Evolutionary conservation across 2,888 invertebrate genomes (phyloP), one percentile per base, ranked within the genome.

Genomic region (Dasypolia templi): DNA sequence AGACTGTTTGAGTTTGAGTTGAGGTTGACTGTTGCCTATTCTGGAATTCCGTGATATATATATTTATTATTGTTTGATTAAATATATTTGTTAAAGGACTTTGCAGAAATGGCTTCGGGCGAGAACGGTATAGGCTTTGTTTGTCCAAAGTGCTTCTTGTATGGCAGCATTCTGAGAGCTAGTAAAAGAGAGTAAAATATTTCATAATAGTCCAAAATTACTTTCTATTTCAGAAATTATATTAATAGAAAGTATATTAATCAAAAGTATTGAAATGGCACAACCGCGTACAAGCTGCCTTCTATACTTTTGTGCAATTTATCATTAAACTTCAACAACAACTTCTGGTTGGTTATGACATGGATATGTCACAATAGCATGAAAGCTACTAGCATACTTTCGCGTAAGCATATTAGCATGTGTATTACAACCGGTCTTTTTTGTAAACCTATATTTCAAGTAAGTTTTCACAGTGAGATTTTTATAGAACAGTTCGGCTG

Each of bases 11-110:
- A n/a, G n/a, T n/a, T n/a, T n/a, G n/a, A n/a, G n/a, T n/a, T n/a
- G n/a, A n/a, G n/a, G n/a, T n/a, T n/a, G n/a, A 32, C 44, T 67
- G n/a, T 19, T 44, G 46, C 14, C 46, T 56, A 26, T 78, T 78
- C 56, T 35, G 2, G 79, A 6, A 32, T 44, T 11, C 17, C 7
- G 11, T 49, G 26, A 51, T 58, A 42, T n/a, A n/a, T n/a, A n/a
- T n/a, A n/a, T n/a, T n/a, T n/a, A n/a, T n/a, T n/a, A n/a, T n/a
- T n/a, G n/a, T n/a, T n/a, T n/a, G n/a, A n/a, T n/a, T n/a, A n/a
- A n/a, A n/a, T n/a, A n/a, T n/a, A n/a, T n/a, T n/a, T n/a, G 22
- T 39, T 39, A 35, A 22, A n/a, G 46, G 22, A 6, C 56, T 56
- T 49, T 32, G 12, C 2, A 35, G 66, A 19, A 63, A 35, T 53